phyloP scores from a whole-genome alignment of 2,888 invertebrate genomes.

The Drosophila subquinaria region DNA sequence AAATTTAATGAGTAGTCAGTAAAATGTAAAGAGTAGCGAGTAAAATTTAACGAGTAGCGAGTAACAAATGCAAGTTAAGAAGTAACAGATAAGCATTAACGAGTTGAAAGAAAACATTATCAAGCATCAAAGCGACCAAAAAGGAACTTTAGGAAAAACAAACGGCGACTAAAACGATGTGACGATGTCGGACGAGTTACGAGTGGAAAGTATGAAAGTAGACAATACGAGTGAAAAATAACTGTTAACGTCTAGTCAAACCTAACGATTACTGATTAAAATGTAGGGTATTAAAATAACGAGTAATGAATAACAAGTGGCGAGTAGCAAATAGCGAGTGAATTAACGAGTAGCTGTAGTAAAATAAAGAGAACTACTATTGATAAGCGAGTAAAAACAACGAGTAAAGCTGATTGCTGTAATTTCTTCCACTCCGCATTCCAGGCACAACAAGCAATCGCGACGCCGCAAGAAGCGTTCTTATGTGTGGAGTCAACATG shows the following conservation, averaged over 20 bases:
- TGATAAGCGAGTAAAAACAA: not conserved
- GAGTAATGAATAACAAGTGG: not conserved
- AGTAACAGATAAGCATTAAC: too few species aligned
- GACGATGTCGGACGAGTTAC: not conserved
- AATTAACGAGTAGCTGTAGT: not conserved
- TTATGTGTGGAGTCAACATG: constrained; percentile 87
- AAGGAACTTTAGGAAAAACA: not conserved
- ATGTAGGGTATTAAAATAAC: not conserved
- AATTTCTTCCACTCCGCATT: not conserved
- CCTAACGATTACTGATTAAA: too few species aligned
- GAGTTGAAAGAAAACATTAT: not conserved
- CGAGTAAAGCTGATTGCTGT: not conserved
- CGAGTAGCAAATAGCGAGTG: not conserved
- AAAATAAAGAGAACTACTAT: not conserved
- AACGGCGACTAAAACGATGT: not conserved
- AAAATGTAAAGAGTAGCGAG: not conserved
- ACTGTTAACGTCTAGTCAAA: not conserved
- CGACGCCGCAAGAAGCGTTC: constrained; percentile 87
- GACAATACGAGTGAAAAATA: not conserved
- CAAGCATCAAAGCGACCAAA: not conserved
- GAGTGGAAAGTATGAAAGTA: not conserved
- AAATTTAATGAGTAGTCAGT: not conserved
- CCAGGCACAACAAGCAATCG: constrained; percentile 86
- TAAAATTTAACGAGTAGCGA: too few species aligned
- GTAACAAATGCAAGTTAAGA: too few species aligned